These are phyloP conservation scores for Brachypalpus laphriformis DNA, from an alignment of 2,888 invertebrate species.

Conservation along the genomic window DNA sequence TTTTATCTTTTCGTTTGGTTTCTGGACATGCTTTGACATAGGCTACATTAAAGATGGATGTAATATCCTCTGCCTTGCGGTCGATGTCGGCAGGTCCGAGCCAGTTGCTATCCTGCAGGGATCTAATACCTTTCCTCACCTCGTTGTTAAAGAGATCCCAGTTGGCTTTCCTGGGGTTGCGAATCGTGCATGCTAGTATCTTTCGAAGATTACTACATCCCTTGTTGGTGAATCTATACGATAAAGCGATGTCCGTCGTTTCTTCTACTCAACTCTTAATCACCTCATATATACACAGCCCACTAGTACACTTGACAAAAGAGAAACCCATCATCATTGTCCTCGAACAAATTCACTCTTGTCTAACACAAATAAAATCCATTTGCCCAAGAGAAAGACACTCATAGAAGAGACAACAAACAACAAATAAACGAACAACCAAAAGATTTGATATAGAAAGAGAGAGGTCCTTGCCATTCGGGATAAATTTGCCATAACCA, in stretches of 20 bases:
- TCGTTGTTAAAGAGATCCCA: no score
- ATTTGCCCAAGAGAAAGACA: neutral
- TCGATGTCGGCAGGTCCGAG: no score
- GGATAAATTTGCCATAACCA: constrained; percentile 42
- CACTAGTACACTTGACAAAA: no score
- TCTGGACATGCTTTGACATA: no score
- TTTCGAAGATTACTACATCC: no score
- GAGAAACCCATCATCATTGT: neutral
- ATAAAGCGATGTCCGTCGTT: constrained; percentile 4
- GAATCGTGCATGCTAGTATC: no score
- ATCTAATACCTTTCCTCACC: no score
- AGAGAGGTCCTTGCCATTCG: constrained; percentile 6
- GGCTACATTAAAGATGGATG: no score
- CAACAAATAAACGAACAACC: neutral
- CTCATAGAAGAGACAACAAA: neutral
- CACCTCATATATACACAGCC: neutral
- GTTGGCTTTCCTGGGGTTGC: no score
- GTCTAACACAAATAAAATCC: constrained; percentile 15
- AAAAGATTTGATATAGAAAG: constrained; percentile 1
- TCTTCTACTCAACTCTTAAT: constrained; percentile 7
- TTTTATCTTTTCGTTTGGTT: no score
- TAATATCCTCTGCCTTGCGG: no score
- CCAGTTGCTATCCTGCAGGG: no score
- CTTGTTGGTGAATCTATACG: neutral
- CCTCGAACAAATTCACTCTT: neutral